Evolutionary conservation across 2,797 vertebrate genomes (phyloP), one percentile per base, ranked within the genome.

Genomic region (Rachycentron canadum): DNA sequence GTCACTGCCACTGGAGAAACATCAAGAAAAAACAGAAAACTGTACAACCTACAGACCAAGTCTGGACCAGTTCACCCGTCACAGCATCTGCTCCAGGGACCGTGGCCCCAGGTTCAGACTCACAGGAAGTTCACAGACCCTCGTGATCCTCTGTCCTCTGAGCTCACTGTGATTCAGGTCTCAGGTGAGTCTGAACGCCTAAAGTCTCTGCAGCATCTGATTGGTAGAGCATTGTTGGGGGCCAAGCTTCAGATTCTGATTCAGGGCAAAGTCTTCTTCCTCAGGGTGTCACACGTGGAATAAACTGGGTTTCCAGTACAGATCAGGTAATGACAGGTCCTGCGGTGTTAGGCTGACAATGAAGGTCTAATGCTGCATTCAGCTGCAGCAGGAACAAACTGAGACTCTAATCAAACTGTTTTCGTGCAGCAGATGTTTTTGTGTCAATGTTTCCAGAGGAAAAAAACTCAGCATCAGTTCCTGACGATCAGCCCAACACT

Each of bases 11-110:
- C 52, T 64, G 76, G 63, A 80, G 14, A 43, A 69, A 66, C 1
- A 65, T 58, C 17, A 69, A 71, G 38, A 70, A 49, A 71, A 71
- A 50, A 82, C 40, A 75, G 4, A 0, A 58, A 69, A 65, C 63
- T 81, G 67, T 83, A 86, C 63, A 88, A 50, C 68, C 19, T 61
- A 5, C 17, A 68, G 12, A 5, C 25, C 49, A 19, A 1, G 3
- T 69, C 13, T 28, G n/a, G 49, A 25, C 41, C 9, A 7, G 0
- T 16, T 38, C 73, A 45, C 41, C 55, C 4, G 56, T 47, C 21
- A n/a, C 14, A 52, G 57, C 52, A 38, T 19, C 32, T 56, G 3
- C 25, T 58, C 40, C 12, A 25, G 14, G 23, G 7, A 23, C n/a
- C 7, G 23, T 12, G n/a, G 49, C 4, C 49, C 12, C 2, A 4